Evolutionary conservation across 2,888 invertebrate genomes (phyloP), one percentile per base, ranked within the genome.

Genomic region (Platycheirus rosarum): DNA sequence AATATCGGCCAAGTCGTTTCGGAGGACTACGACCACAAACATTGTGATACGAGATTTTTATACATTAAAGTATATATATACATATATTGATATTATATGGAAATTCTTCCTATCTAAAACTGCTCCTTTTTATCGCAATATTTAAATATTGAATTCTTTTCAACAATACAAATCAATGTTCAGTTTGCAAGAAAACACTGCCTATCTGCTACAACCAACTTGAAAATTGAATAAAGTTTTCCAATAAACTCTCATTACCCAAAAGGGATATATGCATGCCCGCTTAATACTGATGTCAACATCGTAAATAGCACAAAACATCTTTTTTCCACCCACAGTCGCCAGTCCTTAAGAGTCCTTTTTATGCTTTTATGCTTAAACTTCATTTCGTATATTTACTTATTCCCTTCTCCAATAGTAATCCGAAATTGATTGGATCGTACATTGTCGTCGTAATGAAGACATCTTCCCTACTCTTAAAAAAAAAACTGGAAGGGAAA

Each of bases 341-440:
- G n/a, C n/a, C n/a, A n/a, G n/a, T n/a, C n/a, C n/a, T n/a, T n/a
- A n/a, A n/a, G n/a, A n/a, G 26, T 26, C 6, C 26, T 26, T 26
- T 26, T 26, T 26, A 26, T 26, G 16, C 11, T 5, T 42, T 40
- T 63, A 0, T 35, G n/a, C 37, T 29, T 32, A 37, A 26, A 32
- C n/a, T 14, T 57, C 14, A n/a, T 51, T 14, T 42, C 14, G 16
- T 44, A 37, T 32, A 18, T 11, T 74, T 32, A 42, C 55, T 48
- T 65, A 53, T 42, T 57, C 48, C 48, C 18, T 63, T 53, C 14
- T 16, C 14, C 46, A 23, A 40, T 49, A 48, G 53, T 74, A 74
- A 74, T 74, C 74, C 66, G 48, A 49, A 66, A 57, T 74, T 74
- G 66, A 74, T 74, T 74, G 74, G 74, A 57, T 74, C 66, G 57